Percentiles rank a stretch among this genome's conserved stretches.
Conservation (phyloP, 2,797 vertebrate species). For the Myotis vivesi region DNA sequence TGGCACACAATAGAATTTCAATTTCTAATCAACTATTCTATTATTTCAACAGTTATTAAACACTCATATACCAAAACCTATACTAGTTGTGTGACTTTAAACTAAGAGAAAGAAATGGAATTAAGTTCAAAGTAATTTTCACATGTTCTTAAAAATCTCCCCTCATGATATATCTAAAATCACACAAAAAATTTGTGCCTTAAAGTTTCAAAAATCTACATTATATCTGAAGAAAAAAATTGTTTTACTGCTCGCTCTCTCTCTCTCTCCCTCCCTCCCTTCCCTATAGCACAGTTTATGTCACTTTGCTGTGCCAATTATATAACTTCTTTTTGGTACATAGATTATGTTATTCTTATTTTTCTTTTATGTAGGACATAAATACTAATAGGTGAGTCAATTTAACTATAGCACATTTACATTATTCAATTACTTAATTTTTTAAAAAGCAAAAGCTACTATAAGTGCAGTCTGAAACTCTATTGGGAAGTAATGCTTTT, state of each 20-base stretch:
- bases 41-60: background rate
- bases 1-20: background rate
- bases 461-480: background rate
- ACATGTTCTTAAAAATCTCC: background rate
- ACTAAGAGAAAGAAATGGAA: background rate
- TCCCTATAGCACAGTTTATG: conserved; percentile 34
- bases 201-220: background rate
- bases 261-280: too few relatives aligned
- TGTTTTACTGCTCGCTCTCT: background rate
- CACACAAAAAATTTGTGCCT: background rate
- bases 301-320: conserved; percentile 1
- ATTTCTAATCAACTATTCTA: background rate
- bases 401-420: conserved; percentile 61
- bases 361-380: conserved; percentile 57
- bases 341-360: background rate
- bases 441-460: conserved; percentile 71
- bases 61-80: background rate
- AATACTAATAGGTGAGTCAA: conserved; percentile 58
- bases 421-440: conserved; percentile 45
- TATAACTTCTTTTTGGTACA: conserved; percentile 53
- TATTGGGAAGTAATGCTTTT: conserved; percentile 44
- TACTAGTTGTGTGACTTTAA: background rate
- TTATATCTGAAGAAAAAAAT: background rate
- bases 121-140: background rate
- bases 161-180: background rate